Percentiles rank a stretch among this genome's conserved stretches.
These are phyloP conservation scores for Vulpes vulpes DNA, from an alignment of 2,113 vertebrate species.

Conservation along the genomic window DNA sequence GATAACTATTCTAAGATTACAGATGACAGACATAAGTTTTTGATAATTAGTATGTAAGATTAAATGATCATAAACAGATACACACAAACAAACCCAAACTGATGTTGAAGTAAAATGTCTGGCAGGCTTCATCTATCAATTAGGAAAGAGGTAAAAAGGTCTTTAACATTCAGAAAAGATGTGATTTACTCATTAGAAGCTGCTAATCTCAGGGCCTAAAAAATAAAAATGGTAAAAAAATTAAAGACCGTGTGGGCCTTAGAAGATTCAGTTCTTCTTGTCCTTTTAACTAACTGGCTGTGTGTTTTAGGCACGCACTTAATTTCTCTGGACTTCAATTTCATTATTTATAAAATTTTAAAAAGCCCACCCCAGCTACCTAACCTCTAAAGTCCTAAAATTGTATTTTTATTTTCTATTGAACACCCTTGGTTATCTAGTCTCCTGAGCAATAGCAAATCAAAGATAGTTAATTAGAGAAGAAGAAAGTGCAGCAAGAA, in stretches of 20 bases:
- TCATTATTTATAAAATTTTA: not conserved
- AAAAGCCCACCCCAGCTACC: not conserved
- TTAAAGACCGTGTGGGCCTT: not conserved
- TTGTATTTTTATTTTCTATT: not conserved
- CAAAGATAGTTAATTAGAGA: not conserved
- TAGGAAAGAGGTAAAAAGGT: constrained; percentile 1
- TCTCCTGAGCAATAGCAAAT: constrained; percentile 9
- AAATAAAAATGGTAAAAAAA: constrained; percentile 28
- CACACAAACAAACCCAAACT: not conserved
- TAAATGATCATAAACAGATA: constrained; percentile 25
- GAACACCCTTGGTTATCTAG: not conserved
- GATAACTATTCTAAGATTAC: constrained; percentile 7
- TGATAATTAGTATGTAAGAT: constrained; percentile 36
- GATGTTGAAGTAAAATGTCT: not conserved
- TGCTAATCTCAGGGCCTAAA: not conserved
- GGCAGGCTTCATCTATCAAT: constrained; percentile 45
- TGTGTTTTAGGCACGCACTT: not conserved
- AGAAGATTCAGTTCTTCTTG: not conserved
- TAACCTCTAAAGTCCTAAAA: constrained; percentile 7
- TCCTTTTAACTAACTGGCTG: not conserved
- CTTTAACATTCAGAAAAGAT: not conserved
- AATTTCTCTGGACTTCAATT: constrained; percentile 20
- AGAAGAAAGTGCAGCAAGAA: not conserved
- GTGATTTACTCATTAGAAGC: not conserved
- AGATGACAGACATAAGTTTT: constrained; percentile 11